Evolutionary conservation across 2,113 vertebrate genomes (phyloP).

Genomic region (Spermophilus dauricus): DNA sequence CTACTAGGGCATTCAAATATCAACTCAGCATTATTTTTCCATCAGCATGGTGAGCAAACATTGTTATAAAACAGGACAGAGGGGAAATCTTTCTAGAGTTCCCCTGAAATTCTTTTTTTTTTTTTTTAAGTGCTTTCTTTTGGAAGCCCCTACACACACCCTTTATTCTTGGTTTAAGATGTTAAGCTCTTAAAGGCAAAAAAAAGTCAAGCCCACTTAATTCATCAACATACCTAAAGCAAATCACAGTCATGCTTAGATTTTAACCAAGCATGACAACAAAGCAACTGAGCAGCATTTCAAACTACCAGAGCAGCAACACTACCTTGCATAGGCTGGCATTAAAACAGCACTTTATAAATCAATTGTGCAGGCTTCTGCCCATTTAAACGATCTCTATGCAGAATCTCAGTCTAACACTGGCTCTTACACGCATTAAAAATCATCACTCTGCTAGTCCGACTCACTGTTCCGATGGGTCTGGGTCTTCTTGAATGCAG

Average conservation of each 20-base stretch:
- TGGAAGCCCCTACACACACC: conserved; percentile 49
- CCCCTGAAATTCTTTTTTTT: conserved; percentile 55
- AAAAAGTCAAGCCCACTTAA: conserved; percentile 35
- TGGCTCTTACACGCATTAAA: conserved; percentile 78
- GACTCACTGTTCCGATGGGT: conserved; percentile 78
- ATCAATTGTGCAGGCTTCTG: conserved; percentile 36
- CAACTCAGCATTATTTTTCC: conserved; percentile 54
- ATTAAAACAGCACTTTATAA: conserved; percentile 68
- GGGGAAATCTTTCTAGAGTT: conserved; percentile 51
- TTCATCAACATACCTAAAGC: conserved; percentile 44
- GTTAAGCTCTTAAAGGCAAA: conserved; percentile 58
- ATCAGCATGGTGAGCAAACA: conserved; percentile 61
- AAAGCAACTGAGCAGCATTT: conserved; percentile 50
- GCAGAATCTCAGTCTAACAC: conserved; percentile 59
- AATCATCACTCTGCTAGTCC: conserved; percentile 77
- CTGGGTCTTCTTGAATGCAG: conserved; percentile 82
- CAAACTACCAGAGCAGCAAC: conserved; percentile 60
- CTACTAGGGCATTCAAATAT: conserved; percentile 50
- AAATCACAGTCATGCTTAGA: conserved; percentile 46
- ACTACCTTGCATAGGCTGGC: conserved; percentile 8
- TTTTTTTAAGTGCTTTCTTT: conserved; percentile 54
- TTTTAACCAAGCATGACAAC: conserved; percentile 74
- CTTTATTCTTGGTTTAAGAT: conserved; percentile 16
- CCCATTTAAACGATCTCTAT: conserved; percentile 74
- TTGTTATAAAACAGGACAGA: conserved; percentile 52